These are phyloP conservation scores for Drosophila cyrtoloma DNA, from an alignment of 2,888 invertebrate species.

Conservation along the genomic window DNA sequence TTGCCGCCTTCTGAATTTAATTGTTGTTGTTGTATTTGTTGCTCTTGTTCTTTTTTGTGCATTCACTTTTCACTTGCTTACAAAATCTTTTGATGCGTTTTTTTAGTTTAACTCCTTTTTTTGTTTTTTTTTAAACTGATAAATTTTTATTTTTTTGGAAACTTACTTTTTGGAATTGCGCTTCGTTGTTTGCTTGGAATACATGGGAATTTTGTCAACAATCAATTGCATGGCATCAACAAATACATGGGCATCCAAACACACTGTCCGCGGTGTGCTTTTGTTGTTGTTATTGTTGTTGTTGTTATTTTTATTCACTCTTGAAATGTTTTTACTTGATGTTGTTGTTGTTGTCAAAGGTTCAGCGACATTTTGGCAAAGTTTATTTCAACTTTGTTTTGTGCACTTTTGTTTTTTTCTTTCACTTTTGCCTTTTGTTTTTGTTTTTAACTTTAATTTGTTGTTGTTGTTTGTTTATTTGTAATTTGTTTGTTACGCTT, in stretches of 20 bases:
- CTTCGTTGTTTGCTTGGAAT: slow-evolving; percentile 85
- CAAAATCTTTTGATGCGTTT: slow-evolving; percentile 19
- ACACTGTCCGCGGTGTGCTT: slow-evolving; percentile 58
- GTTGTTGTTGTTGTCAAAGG: slow-evolving; percentile 48
- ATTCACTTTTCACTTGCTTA: slow-evolving; percentile 40
- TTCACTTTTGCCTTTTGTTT: slow-evolving; percentile 43
- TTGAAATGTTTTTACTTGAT: slow-evolving; percentile 10
- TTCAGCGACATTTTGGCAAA: slow-evolving; percentile 66
- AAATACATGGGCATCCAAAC: slow-evolving; percentile 65
- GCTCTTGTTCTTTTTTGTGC: slow-evolving; percentile 18
- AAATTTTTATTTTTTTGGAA: slow-evolving; percentile 20
- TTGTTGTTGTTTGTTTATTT: slow-evolving; percentile 26
- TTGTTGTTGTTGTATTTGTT: slow-evolving; percentile 38
- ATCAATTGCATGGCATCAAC: slow-evolving; percentile 85
- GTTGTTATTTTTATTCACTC: slow-evolving; percentile 31
- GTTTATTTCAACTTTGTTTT: slow-evolving; percentile 47
- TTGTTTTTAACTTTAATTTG: slow-evolving; percentile 26
- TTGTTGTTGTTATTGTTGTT: slow-evolving; percentile 41
- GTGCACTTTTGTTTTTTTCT: slow-evolving; percentile 41
- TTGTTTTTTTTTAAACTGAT: slow-evolving; percentile 7
- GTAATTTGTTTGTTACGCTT: slow-evolving; percentile 61
- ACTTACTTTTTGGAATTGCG: slow-evolving; percentile 85
- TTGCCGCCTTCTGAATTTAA: slow-evolving; percentile 49
- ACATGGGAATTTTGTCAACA: slow-evolving; percentile 86
- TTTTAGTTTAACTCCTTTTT: slow-evolving; percentile 2